These are phyloP conservation scores for Mellilla xanthometata DNA, from an alignment of 2,888 invertebrate species.

Conservation along the genomic window DNA sequence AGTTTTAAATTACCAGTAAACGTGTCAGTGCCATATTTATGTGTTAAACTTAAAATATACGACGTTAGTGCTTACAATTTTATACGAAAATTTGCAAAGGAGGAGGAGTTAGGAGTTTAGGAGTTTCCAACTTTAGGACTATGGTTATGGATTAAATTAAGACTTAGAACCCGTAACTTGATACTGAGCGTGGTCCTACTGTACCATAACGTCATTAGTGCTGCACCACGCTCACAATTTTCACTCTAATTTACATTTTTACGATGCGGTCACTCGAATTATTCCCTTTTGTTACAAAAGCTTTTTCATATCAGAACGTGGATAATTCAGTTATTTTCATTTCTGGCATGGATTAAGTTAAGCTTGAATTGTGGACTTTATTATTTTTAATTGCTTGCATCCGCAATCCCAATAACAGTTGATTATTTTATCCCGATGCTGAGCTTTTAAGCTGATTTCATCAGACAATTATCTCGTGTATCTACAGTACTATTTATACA, in stretches of 20 bases:
- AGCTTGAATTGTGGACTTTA: constrained; percentile 16
- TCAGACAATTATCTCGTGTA: background rate
- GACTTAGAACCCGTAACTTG: too few species aligned
- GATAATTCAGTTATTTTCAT: constrained; percentile 12
- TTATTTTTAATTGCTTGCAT: constrained; percentile 20
- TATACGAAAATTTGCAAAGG: too few species aligned
- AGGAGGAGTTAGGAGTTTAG: too few species aligned
- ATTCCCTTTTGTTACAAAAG: constrained; percentile 15
- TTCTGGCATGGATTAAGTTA: constrained; percentile 19
- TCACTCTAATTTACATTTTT: constrained; percentile 68
- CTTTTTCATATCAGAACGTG: constrained; percentile 7
- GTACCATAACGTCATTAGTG: constrained; percentile 52
- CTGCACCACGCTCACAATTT: constrained; percentile 59
- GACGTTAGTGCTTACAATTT: too few species aligned
- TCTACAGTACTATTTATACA: background rate
- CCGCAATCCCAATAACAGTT: constrained; percentile 1
- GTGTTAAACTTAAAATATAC: too few species aligned
- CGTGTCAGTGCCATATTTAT: too few species aligned
- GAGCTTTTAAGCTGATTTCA: constrained; percentile 9
- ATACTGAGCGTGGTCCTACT: constrained; percentile 20
- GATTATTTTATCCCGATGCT: constrained; percentile 9
- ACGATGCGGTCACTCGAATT: constrained; percentile 40
- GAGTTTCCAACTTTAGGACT: too few species aligned
- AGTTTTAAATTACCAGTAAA: too few species aligned
- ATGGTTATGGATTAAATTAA: too few species aligned